Conservation (phyloP, 2,113 vertebrate species). For the Cryptotis parvus region DNA sequence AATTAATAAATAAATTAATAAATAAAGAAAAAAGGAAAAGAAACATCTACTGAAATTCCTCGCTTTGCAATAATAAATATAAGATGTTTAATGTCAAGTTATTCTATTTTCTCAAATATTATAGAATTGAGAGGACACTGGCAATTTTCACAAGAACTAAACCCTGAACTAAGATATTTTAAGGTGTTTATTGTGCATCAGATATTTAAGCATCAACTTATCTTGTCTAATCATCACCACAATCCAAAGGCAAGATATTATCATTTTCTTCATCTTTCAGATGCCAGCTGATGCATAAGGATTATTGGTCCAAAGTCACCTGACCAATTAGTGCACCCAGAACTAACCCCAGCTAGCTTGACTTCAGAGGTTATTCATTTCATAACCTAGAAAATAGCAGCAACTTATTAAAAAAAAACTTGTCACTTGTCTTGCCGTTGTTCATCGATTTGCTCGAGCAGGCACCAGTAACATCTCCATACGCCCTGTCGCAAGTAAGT, state of each 20-base stretch:
- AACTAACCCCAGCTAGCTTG: not conserved
- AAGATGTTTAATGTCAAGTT: not conserved
- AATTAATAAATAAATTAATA: too few relatives aligned
- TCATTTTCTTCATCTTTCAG: not conserved
- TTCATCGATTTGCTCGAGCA: too few relatives aligned
- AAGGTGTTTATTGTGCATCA: not conserved
- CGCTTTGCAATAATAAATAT: not conserved
- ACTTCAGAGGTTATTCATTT: not conserved
- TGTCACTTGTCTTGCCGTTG: too few relatives aligned
- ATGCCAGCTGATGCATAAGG: not conserved
- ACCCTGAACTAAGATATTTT: not conserved
- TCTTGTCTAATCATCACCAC: not conserved
- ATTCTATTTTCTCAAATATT: conserved; percentile 45
- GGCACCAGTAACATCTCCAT: too few relatives aligned
- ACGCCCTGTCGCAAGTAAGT: too few relatives aligned
- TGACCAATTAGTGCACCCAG: not conserved
- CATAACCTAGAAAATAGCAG: not conserved
- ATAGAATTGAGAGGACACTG: not conserved
- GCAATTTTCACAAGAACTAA: not conserved
- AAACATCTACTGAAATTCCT: conserved; percentile 15
- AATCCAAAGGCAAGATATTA: not conserved
- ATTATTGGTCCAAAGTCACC: not conserved
- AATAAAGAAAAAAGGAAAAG: too few relatives aligned
- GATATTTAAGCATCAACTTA: not conserved
- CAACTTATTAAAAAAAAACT: not conserved